phyloP scores from a whole-genome alignment of 1,140 invertebrate genomes.

The Panagrolaimus sp. region DNA sequence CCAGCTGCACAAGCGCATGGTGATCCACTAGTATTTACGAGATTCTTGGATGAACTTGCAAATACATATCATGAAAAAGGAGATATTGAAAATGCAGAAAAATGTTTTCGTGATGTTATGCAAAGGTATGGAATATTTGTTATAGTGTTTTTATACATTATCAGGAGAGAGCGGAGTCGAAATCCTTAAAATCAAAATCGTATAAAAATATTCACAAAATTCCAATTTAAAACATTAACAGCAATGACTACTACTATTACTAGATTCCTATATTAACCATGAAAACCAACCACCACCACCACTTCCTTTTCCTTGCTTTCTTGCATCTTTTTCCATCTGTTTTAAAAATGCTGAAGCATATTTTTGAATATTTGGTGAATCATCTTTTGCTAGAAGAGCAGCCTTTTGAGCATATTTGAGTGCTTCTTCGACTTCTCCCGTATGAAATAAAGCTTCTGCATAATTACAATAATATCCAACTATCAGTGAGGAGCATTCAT shows the following conservation, averaged over 20 bases:
- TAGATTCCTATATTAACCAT: slow-evolving; percentile 7
- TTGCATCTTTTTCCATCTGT: slow-evolving; percentile 23
- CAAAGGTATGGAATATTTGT: too few relatives aligned
- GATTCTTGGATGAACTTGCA: slow-evolving; percentile 54
- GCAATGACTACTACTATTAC: too few relatives aligned
- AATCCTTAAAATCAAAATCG: too few relatives aligned
- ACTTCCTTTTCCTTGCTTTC: neutral
- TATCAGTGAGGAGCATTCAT: slow-evolving; percentile 23
- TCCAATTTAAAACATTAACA: too few relatives aligned
- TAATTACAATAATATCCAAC: slow-evolving; percentile 55
- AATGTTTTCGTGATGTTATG: slow-evolving; percentile 45
- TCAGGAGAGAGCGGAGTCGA: too few relatives aligned
- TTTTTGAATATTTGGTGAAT: slow-evolving; percentile 18
- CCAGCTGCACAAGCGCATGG: slow-evolving; percentile 15
- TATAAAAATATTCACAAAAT: too few relatives aligned
- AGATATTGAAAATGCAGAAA: slow-evolving; percentile 50
- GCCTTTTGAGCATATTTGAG: slow-evolving; percentile 52
- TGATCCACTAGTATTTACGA: slow-evolving; percentile 30
- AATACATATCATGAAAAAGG: slow-evolving; percentile 50
- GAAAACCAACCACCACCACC: slow-evolving; percentile 14
- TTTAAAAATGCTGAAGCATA: slow-evolving; percentile 34
- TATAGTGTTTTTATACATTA: too few relatives aligned
- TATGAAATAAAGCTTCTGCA: slow-evolving; percentile 55
- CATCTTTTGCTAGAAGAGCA: slow-evolving; percentile 25
- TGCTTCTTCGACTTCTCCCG: slow-evolving; percentile 47